Evolutionary conservation across 2,113 vertebrate species (phyloP), one percentile per base, ranked within the genome.

Genomic region (Hylia prasina): DNA sequence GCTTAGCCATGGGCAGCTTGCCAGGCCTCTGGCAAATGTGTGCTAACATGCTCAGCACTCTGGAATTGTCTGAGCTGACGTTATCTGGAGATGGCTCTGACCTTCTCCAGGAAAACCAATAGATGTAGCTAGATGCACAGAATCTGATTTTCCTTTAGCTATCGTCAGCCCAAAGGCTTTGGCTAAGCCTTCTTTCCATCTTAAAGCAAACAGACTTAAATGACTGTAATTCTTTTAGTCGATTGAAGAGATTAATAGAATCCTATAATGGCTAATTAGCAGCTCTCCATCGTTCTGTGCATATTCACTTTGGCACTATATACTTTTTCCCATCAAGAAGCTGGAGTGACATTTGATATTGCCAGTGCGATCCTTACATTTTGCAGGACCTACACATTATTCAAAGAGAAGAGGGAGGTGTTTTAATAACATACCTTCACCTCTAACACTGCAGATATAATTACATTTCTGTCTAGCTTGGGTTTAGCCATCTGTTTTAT

Each of bases 221-320:
- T 48, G 68, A 40, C 69, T 65, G 47, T 94, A 94, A 82, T 85
- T 95, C 66, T 72, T 93, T 92, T 93, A 95, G 92, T 96, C 44
- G 13, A 85, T 79, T 84, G 83, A 82, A 96, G 93, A 93, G 91
- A 97, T 96, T 92, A 97, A 96, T 93, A 73, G 65, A 97, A 96
- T 95, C 83, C 85, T 95, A 80, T 96, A 96, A 95, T 47, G 64
- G 90, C 89, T 96, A 95, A 96, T 94, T 94, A 96, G 75, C 92
- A 97, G 90, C 78, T 82, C 81, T 91, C 40, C 63, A 58, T 89
- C n/a, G 2, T 65, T 91, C 93, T 87, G 75, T 5, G 10, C 23
- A 70, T 51, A 90, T 88, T 95, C 85, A 83, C 94, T 96, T 96
- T 89, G 86, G 92, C 60, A 87, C 77, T 65, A 90, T 89, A 94